Evolutionary conservation across 2,888 invertebrate genomes (phyloP), one percentile per base, ranked within the genome.

Genomic region (Pyrochroa serraticornis): DNA sequence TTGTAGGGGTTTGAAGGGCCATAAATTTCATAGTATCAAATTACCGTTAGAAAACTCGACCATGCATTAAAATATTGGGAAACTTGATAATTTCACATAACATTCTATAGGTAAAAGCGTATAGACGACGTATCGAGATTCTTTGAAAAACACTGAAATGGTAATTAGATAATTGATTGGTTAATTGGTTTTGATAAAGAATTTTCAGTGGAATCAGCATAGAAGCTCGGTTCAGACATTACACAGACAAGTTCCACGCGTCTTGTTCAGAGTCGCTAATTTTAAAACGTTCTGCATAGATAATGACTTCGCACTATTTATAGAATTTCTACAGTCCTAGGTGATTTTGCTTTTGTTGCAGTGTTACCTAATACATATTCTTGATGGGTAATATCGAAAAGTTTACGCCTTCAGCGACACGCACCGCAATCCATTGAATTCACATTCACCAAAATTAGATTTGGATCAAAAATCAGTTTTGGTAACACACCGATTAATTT

Each of bases 201-300:
- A n/a, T n/a, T n/a, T n/a, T n/a, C n/a, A n/a, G n/a, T 41, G 22
- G 35, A 46, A 48, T 42, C 32, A 31, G 38, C 34, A 35, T 51
- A 51, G 48, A 42, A 42, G 37, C 35, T 53, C 30, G 13, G 33
- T 34, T 55, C 64, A 70, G 70, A 70, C 69, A 70, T 39, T 67
- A 69, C 68, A 64, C 68, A 70, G 70, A 71, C 68, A 65, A 58
- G 62, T 67, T 70, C 67, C 68, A 66, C 70, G 67, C 66, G 65
- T 66, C 66, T 70, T 69, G 55, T 54, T 62, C 67, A 64, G 63
- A 22, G 39, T 68, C 66, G 71, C 71, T 73, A 71, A 71, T 68
- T 71, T 73, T 73, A 71, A 71, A 71, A 65, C 66, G 64, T 67
- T 67, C 69, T 70, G 71, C 71, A 68, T 70, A 68, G 71, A 68